Conservation (phyloP, 2,888 invertebrate genomes). For the Amblyteles armatorius region DNA sequence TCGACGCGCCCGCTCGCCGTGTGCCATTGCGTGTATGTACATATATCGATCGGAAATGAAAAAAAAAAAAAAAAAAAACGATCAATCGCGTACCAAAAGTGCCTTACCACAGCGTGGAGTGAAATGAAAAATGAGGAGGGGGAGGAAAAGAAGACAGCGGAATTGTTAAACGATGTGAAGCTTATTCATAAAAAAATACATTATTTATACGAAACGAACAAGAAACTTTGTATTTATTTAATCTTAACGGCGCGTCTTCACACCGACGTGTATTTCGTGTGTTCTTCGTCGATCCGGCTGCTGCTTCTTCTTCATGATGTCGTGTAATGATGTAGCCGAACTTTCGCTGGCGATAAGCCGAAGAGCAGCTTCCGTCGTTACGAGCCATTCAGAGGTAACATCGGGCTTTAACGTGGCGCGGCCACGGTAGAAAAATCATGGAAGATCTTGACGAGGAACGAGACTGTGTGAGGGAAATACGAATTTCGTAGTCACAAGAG, state of each 20-base stretch:
- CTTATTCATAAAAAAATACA: slow-evolving; percentile 69
- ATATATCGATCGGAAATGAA: slow-evolving; percentile 69
- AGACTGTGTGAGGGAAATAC: neutral
- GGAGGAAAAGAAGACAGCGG: slow-evolving; percentile 51
- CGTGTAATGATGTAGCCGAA: slow-evolving; percentile 2
- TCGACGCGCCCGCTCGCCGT: slow-evolving; percentile 56
- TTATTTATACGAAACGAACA: slow-evolving; percentile 81
- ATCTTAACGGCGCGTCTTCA: neutral
- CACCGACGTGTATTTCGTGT: slow-evolving; percentile 1
- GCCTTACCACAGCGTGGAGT: slow-evolving; percentile 74
- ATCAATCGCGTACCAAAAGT: slow-evolving; percentile 71
- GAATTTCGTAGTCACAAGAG: slow-evolving; percentile 2
- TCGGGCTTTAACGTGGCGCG: neutral
- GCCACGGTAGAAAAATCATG: slow-evolving; percentile 30
- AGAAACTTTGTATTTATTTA: slow-evolving; percentile 56
- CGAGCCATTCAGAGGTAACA: neutral
- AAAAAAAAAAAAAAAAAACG: slow-evolving; percentile 67
- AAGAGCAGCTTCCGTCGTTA: neutral
- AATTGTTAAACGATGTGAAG: slow-evolving; percentile 77
- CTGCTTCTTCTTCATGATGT: slow-evolving; percentile 3
- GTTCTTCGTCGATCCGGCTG: neutral
- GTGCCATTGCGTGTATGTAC: slow-evolving; percentile 77
- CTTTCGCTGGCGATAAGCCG: slow-evolving; percentile 6
- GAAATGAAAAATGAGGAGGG: slow-evolving; percentile 4
- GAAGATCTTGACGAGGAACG: slow-evolving; percentile 34